Percentiles rank a stretch among this genome's conserved stretches.
Evolutionary conservation across 2,797 vertebrate genomes (phyloP).

Genomic region (Notolabrus celidotus): DNA sequence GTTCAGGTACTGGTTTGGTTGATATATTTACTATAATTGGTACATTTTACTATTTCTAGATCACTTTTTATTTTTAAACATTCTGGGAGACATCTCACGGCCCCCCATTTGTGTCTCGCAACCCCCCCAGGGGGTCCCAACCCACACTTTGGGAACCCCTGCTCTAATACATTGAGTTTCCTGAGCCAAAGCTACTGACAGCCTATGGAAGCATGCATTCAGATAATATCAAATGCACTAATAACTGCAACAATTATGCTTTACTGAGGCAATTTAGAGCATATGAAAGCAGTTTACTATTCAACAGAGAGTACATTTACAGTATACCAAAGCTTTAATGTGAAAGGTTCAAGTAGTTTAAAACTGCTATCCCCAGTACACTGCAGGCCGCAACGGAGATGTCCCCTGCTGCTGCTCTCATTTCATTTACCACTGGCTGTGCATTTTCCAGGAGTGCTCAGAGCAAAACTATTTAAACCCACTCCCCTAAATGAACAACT

Average conservation of each 20-base stretch:
- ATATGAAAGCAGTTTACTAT: neutral
- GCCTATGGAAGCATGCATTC: neutral
- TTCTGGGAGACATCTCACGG: no score
- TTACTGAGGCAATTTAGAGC: conserved; percentile 4
- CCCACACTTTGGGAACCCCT: no score
- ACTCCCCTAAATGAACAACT: conserved; percentile 65
- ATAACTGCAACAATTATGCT: conserved; percentile 1
- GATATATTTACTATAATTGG: no score
- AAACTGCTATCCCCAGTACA: conserved; percentile 30
- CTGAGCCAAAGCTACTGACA: neutral
- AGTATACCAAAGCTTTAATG: conserved; percentile 25
- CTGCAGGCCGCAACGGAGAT: conserved; percentile 23
- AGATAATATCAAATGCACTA: conserved; percentile 12
- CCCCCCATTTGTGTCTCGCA: no score
- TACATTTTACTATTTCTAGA: no score
- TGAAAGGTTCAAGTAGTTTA: conserved; percentile 27
- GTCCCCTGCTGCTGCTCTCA: conserved; percentile 56
- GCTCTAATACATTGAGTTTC: no score
- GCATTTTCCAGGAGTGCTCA: conserved; percentile 61
- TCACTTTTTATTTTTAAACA: no score
- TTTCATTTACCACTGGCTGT: conserved; percentile 55
- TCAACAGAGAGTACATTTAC: conserved; percentile 34
- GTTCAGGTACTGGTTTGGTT: no score
- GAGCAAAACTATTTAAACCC: conserved; percentile 75
- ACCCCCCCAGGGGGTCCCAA: no score